A percentile compares a stretch with the other conserved stretches of the same genome.
These are phyloP conservation scores for Mustela lutreola DNA, from an alignment of 2,113 vertebrate species.

Conservation along the genomic window DNA sequence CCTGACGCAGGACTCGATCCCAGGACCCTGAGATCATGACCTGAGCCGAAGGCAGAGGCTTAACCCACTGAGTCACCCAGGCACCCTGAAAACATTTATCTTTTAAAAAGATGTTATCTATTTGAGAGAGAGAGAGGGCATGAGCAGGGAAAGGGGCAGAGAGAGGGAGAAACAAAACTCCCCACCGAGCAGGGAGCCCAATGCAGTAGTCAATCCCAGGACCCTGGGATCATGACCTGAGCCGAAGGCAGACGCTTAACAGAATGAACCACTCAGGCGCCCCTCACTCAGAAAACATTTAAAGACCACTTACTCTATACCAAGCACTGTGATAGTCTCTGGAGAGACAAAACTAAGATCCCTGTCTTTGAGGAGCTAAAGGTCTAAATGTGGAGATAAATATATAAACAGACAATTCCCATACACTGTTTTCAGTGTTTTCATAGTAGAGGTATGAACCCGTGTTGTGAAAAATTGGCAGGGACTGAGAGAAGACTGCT, in stretches of 20 bases:
- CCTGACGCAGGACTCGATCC: rapidly evolving
- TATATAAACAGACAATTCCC: not conserved
- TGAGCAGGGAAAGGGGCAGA: not conserved
- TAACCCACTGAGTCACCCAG: no score
- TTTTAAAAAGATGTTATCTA: not conserved
- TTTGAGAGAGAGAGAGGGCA: not conserved
- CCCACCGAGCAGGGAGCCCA: not conserved
- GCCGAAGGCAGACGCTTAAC: not conserved
- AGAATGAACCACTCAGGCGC: no score
- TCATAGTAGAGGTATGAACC: not conserved
- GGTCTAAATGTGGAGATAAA: not conserved
- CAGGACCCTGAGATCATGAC: no score
- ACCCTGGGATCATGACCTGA: not conserved
- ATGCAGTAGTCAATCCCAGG: not conserved
- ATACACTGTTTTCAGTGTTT: not conserved
- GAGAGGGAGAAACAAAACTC: not conserved
- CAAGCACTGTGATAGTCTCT: not conserved
- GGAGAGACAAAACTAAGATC: not conserved
- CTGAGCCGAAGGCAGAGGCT: no score
- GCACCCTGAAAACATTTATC: no score
- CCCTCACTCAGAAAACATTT: constrained; percentile 15
- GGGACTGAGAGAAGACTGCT: not conserved
- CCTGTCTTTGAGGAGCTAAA: not conserved
- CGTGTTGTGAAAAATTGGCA: not conserved
- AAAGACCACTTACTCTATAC: not conserved